A percentile compares a stretch with the other conserved stretches of the same genome.
Conservation (phyloP, 2,113 vertebrate species). For the Anguilla japonica region DNA sequence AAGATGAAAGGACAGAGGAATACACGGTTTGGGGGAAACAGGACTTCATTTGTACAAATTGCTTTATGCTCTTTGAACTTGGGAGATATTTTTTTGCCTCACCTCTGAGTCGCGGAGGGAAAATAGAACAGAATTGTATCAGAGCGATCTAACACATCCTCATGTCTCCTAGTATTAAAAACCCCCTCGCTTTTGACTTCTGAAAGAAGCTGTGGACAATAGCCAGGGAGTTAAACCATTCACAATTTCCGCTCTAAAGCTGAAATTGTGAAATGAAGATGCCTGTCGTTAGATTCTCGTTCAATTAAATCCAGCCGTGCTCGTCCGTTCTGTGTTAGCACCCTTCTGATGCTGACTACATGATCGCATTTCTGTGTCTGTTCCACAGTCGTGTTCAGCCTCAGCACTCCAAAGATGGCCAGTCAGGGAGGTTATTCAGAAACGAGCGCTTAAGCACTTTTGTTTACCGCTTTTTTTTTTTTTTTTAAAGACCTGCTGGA, state of each 20-base stretch:
- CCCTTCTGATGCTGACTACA: neutral
- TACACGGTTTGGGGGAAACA: constrained; percentile 25
- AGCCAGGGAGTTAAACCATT: neutral
- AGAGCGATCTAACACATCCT: constrained; percentile 36
- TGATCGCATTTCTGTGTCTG: neutral
- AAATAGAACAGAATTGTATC: constrained; percentile 29
- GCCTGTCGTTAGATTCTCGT: neutral
- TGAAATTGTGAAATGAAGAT: neutral
- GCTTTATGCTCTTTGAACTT: constrained; percentile 52
- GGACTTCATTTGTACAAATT: constrained; percentile 50
- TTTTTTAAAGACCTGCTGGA: neutral
- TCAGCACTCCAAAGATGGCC: neutral
- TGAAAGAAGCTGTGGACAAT: neutral
- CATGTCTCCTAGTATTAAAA: neutral
- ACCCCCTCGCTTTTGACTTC: neutral
- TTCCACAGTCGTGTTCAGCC: neutral
- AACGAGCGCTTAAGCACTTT: neutral
- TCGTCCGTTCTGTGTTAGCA: neutral
- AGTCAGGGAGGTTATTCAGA: neutral
- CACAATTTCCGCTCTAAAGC: neutral
- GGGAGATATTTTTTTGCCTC: neutral
- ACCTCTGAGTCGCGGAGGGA: neutral
- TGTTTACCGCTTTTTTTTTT: neutral
- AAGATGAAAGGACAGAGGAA: constrained; percentile 28
- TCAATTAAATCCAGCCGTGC: neutral